These are phyloP conservation scores for Podarcis muralis DNA, from an alignment of 2,113 vertebrate species.

Conservation along the genomic window DNA sequence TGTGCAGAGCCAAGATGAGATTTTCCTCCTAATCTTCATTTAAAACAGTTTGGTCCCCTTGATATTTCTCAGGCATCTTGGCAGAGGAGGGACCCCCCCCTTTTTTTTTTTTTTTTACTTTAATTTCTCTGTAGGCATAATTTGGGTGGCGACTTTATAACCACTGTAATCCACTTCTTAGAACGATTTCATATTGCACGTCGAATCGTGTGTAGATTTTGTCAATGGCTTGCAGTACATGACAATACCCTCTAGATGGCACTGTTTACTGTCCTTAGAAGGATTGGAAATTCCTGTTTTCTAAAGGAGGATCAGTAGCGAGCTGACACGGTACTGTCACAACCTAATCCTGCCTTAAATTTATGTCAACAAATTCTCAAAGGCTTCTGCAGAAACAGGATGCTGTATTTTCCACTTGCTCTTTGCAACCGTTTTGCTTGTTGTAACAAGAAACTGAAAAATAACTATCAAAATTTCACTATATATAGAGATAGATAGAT, in stretches of 20 bases:
- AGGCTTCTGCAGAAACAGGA: constrained; percentile 8
- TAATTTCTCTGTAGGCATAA: neutral
- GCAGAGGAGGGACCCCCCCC: neutral
- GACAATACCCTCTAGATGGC: constrained; percentile 87
- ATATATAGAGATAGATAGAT: neutral
- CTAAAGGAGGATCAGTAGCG: neutral
- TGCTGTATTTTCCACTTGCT: constrained; percentile 5
- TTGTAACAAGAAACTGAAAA: neutral
- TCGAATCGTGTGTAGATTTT: fast-evolving
- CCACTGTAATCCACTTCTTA: neutral
- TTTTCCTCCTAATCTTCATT: too few relatives aligned
- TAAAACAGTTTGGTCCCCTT: neutral
- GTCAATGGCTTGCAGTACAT: constrained; percentile 61
- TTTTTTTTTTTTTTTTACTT: neutral
- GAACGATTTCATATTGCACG: neutral
- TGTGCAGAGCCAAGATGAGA: neutral
- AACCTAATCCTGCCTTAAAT: constrained; percentile 16
- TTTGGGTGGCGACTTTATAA: neutral
- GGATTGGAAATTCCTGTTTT: constrained; percentile 6
- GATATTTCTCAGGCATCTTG: neutral
- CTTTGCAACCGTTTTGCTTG: neutral
- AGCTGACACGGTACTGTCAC: neutral
- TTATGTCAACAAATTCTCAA: constrained; percentile 19
- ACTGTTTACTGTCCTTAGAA: constrained; percentile 86
- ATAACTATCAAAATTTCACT: neutral